A percentile compares a stretch with the other conserved stretches of the same genome.
These are phyloP conservation scores for Cryptophagus acutangulus DNA, from an alignment of 2,888 invertebrate species.

Conservation along the genomic window DNA sequence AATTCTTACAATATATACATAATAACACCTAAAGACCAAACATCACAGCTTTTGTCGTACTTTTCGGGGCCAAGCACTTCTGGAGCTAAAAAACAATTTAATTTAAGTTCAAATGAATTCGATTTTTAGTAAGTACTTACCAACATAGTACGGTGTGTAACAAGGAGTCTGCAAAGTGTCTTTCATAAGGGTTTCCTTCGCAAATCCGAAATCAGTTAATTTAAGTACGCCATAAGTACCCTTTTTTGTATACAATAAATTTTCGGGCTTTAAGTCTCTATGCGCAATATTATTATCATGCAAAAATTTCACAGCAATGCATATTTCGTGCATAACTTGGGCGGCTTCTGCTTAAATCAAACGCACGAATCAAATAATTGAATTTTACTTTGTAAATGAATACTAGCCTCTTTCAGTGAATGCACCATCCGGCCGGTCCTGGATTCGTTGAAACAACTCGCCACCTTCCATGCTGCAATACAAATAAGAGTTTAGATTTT, in stretches of 20 bases:
- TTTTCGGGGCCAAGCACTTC: conserved; percentile 94
- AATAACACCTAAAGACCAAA: conserved; percentile 98
- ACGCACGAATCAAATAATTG: conserved; percentile 5
- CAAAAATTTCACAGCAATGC: conserved; percentile 87
- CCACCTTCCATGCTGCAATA: conserved; percentile 88
- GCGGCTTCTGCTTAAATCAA: conserved; percentile 68
- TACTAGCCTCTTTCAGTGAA: conserved; percentile 88
- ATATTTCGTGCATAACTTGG: conserved; percentile 94
- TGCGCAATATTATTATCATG: conserved; percentile 96
- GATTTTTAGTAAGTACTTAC: too few relatives aligned
- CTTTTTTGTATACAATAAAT: conserved; percentile 80
- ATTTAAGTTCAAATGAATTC: too few relatives aligned
- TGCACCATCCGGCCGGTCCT: conserved; percentile 88
- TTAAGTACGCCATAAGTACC: conserved; percentile 80
- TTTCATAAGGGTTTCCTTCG: conserved; percentile 83
- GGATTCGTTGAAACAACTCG: conserved; percentile 94
- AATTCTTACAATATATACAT: conserved; percentile 90
- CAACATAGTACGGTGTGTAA: conserved; percentile 98
- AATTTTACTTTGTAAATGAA: neutral
- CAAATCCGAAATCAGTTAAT: conserved; percentile 98
- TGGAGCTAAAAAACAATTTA: conserved; percentile 38
- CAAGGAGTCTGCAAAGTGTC: conserved; percentile 96
- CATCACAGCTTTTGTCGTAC: conserved; percentile 98
- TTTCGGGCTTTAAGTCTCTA: conserved; percentile 96
- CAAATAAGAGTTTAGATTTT: too few relatives aligned